These are phyloP conservation scores for Raja brachyura DNA, from an alignment of 2,113 vertebrate species.

Conservation along the genomic window DNA sequence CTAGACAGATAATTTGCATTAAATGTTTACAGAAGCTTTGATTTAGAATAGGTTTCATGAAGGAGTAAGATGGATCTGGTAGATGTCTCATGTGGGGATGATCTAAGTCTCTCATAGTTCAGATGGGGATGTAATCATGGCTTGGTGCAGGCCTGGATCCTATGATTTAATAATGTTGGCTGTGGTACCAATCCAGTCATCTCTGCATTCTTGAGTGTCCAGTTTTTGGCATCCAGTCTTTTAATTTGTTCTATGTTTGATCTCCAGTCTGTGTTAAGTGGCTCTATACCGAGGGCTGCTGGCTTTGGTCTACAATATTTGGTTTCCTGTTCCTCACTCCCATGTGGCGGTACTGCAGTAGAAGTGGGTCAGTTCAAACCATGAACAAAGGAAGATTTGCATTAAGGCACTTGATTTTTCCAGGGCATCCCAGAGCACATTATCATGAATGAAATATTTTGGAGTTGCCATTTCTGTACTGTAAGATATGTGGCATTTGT, in stretches of 20 bases:
- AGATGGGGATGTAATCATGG: not conserved
- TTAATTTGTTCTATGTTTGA: not conserved
- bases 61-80: not conserved
- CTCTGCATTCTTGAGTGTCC: not conserved
- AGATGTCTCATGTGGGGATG: not conserved
- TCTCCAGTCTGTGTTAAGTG: not conserved
- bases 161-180: not conserved
- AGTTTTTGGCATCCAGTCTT: not conserved
- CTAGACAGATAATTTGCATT: too few species aligned
- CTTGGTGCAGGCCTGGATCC: not conserved
- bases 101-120: too few species aligned
- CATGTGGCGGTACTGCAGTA: not conserved
- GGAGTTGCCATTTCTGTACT: not conserved
- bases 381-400: not conserved
- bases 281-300: not conserved
- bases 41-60: not conserved
- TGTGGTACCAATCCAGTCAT: not conserved
- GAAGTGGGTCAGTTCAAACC: not conserved
- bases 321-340: not conserved
- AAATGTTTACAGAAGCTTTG: too few species aligned
- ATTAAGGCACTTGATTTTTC: not conserved
- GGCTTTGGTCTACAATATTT: not conserved
- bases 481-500: not conserved
- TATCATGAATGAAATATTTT: not conserved
- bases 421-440: not conserved